Evolutionary conservation across 2,113 vertebrate genomes (phyloP), one percentile per base, ranked within the genome.

Genomic region (Leucosticte australis): DNA sequence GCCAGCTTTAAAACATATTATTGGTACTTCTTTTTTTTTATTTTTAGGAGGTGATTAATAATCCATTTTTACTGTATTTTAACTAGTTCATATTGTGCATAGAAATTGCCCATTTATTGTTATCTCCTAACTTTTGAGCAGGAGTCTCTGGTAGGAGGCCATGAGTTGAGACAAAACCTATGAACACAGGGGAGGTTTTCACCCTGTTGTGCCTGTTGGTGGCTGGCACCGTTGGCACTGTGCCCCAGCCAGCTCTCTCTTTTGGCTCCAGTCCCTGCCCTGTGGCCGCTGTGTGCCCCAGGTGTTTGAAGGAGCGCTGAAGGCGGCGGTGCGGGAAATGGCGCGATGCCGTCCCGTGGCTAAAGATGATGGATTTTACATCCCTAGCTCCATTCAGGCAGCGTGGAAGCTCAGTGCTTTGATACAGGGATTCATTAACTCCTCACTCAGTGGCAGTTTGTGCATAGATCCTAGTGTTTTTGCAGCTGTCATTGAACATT

Each of bases 311-410:
- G 9, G 55, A 77, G 82, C 92, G 91, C 92, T 87, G 78, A 84
- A 69, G 41, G 96, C 95, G 93, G 21, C 9, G 3, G 76, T 79
- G 95, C 70, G 53, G 93, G 94, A 96, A 97, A 96, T 93, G 95
- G 88, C 16, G 4, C 21, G 6, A 68, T 84, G 87, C 76, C 85
- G 90, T 96, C 96, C 94, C 55, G 89, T 95, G 95, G 94, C 94
- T 97, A 69, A 75, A 94, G 89, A 92, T 94, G 97, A 97, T 96
- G 95, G 77, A 95, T 97, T 97, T 97, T 27, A 81, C 63, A 95
- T 95, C 76, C 77, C 53, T 33, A 19, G 44, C 88, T 96, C 67
- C 64, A 78, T 74, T 92, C 78, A 62, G 74, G 81, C 89, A 92
- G 67, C 18, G 6, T 55, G 63, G 73, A 93, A 67, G 35, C 92